Conservation (phyloP, 2,888 invertebrate species). For the Metacarcinus magister region DNA sequence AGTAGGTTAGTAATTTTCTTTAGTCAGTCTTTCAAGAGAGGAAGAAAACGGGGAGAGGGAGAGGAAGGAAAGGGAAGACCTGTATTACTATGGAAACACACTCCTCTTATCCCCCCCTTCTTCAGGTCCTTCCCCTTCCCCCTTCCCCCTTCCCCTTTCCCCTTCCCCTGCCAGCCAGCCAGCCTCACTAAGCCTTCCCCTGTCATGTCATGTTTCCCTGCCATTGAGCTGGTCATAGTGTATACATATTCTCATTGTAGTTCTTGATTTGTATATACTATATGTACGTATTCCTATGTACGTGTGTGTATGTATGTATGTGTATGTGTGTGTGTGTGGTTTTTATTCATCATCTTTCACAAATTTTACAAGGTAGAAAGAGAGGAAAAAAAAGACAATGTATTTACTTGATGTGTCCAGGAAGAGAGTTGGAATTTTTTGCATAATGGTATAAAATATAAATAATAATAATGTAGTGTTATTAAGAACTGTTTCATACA, state of each 20-base stretch:
- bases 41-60: neutral
- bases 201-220: too few species aligned
- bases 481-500: too few species aligned
- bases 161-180: too few species aligned
- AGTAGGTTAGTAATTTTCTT: neutral
- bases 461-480: neutral
- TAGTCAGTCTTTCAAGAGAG: neutral
- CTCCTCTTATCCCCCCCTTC: neutral
- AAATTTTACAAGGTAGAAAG: too few species aligned
- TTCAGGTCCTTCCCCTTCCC: neutral
- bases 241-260: neutral
- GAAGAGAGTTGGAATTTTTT: too few species aligned
- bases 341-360: too few species aligned
- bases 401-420: too few species aligned
- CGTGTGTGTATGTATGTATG: neutral
- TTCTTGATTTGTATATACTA: neutral
- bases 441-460: neutral
- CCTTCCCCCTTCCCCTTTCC: neutral
- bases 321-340: too few species aligned
- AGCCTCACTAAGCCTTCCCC: too few species aligned
- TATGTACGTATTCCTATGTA: too few species aligned
- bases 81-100: slow-evolving; percentile 13
- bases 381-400: neutral
- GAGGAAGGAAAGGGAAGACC: neutral
- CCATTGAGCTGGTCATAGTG: neutral